Evolutionary conservation across 2,888 invertebrate species (phyloP).

Genomic region (Horisme vitalbata): DNA sequence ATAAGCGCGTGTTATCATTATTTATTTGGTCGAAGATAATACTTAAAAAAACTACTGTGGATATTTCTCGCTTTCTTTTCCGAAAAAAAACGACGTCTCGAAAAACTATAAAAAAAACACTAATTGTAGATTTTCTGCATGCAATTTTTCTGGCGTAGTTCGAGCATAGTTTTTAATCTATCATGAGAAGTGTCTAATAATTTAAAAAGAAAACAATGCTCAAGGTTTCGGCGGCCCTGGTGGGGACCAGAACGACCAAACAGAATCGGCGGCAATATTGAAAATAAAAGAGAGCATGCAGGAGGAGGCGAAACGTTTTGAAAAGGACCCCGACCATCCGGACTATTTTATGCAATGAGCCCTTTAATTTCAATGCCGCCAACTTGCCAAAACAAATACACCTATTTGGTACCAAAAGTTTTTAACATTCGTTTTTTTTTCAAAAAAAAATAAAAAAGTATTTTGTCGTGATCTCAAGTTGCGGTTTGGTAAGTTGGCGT

Average conservation of each 20-base stretch:
- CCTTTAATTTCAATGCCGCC: constrained; percentile 25
- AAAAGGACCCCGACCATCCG: constrained; percentile 98
- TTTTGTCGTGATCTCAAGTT: constrained; percentile 28
- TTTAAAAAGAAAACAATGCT: constrained; percentile 29
- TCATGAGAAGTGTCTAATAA: constrained; percentile 30
- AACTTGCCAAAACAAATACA: constrained; percentile 38
- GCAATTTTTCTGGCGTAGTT: not conserved
- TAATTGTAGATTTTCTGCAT: not conserved
- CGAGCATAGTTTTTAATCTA: constrained; percentile 1
- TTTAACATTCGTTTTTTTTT: constrained; percentile 18
- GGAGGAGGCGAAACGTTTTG: constrained; percentile 99
- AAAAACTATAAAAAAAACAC: too few species aligned
- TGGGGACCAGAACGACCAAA: constrained; percentile 90
- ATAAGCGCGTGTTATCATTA: constrained; percentile 11
- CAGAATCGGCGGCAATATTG: constrained; percentile 99
- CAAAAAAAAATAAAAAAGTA: constrained; percentile 21
- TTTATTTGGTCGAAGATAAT: constrained; percentile 30
- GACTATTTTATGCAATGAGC: constrained; percentile 95
- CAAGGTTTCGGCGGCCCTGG: constrained; percentile 79
- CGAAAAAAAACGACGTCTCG: too few species aligned
- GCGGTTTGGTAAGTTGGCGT: constrained; percentile 53
- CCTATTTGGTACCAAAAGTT: constrained; percentile 12
- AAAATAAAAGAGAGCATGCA: constrained; percentile 99
- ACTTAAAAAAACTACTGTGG: too few species aligned
- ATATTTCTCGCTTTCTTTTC: too few species aligned